Evolutionary conservation across 2,797 vertebrate genomes (phyloP), one percentile per base, ranked within the genome.

Genomic region (Rachycentron canadum): DNA sequence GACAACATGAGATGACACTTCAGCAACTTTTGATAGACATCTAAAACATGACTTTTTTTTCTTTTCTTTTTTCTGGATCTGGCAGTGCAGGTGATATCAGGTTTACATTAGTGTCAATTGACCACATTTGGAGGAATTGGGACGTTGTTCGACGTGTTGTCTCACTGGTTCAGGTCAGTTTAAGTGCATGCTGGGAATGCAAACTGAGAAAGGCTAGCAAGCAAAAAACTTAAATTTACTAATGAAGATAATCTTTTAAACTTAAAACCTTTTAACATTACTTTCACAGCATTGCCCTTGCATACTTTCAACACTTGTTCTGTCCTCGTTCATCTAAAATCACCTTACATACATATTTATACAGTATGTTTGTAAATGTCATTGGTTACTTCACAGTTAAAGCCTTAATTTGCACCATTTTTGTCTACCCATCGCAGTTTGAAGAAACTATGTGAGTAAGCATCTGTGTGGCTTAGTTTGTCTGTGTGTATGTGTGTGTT

Each of bases 401-500:
- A 75, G 59, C 49, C 11, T 50, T 62, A 62, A 62, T 40, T 57
- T 36, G 11, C 21, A 40, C 16, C 9, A 5, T 40, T 47, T 53
- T 7, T 62, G 9, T 76, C 7, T 34, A 11, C 4, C 5, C 21
- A 7, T 55, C 68, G 56, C 45, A 58, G 38, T 32, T 60, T 34
- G 36, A 14, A 13, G 3, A 19, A 60, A 32, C 3, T 45, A 21
- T 84, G 43, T 77, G 62, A 63, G 57, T 67, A 12, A 5, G 56
- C n/a, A 5, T 60, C 8, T 19, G 28, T 14, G 56, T n/a, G 6
- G 57, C 13, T n/a, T n/a, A 16, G 40, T 79, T 56, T 65, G 56
- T 69, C 28, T 47, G 21, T 26, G 58, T 62, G 71, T 70, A 28
- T 78, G 78, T 73, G 43, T 69, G 68, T 63, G 70, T 59, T 26